Percentiles rank a stretch among this genome's conserved stretches.
These are phyloP conservation scores for Drosophila histrio DNA, from an alignment of 2,888 invertebrate genomes.

Conservation along the genomic window DNA sequence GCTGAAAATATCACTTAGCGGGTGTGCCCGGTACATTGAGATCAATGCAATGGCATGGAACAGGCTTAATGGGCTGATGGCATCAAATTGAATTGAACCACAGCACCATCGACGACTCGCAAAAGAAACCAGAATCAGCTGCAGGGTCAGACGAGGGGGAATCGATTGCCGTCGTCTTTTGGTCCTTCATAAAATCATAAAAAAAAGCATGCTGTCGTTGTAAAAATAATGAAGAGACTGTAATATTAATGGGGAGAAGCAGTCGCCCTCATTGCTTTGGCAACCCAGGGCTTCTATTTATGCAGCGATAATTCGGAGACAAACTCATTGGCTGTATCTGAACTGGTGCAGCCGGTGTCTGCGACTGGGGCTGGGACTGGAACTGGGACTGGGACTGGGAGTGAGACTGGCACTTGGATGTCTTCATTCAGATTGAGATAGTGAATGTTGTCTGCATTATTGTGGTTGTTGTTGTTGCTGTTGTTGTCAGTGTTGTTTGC, in stretches of 20 bases:
- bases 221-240: conserved; percentile 49
- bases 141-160: not conserved
- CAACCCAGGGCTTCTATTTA: conserved; percentile 53
- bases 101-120: no score
- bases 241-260: conserved; percentile 7
- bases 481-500: conserved; percentile 43
- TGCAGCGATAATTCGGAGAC: conserved; percentile 72
- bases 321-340: conserved; percentile 16
- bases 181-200: conserved; percentile 35
- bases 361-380: not conserved
- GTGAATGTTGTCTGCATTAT: conserved; percentile 12
- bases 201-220: conserved; percentile 18
- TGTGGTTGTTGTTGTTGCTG: conserved; percentile 21
- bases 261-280: conserved; percentile 30
- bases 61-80: conserved; percentile 20
- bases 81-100: conserved; percentile 20
- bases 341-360: conserved; percentile 32
- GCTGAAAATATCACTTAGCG: conserved; percentile 61
- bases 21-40: conserved; percentile 47
- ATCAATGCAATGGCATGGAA: conserved; percentile 42
- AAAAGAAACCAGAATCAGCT: conserved; percentile 16
- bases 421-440: conserved; percentile 54
- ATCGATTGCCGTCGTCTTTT: conserved; percentile 14
- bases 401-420: conserved; percentile 51
- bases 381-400: not conserved